These are phyloP conservation scores for Hormiphora californensis DNA, from an alignment of 37 sponge, comb jelly and placozoan genomes.

Conservation along the genomic window DNA sequence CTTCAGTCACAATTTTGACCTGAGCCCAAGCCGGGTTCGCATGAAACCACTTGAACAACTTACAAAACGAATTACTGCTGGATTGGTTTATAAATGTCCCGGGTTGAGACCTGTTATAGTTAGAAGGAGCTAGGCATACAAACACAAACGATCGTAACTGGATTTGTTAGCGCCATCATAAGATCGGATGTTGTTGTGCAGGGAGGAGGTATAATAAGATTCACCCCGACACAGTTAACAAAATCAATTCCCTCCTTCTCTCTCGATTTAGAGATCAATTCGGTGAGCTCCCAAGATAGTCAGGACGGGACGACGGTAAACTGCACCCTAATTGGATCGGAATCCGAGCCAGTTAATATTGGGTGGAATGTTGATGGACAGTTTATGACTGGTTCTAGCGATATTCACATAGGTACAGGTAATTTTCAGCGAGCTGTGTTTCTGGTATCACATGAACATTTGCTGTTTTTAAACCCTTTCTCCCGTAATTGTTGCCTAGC, in stretches of 20 bases:
- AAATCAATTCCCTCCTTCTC: not conserved
- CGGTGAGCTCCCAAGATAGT: too few relatives aligned
- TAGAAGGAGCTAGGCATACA: too few relatives aligned
- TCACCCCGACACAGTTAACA: too few relatives aligned
- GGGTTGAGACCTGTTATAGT: too few relatives aligned
- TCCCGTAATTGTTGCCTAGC: too few relatives aligned
- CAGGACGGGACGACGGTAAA: not conserved
- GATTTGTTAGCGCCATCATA: too few relatives aligned
- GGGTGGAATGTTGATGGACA: not conserved
- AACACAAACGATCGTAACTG: too few relatives aligned
- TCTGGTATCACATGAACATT: too few relatives aligned
- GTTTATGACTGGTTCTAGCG: not conserved
- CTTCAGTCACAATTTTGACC: not conserved
- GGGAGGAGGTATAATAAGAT: too few relatives aligned
- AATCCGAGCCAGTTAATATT: not conserved
- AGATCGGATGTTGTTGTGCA: too few relatives aligned
- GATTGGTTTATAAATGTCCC: not conserved
- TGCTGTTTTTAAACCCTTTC: too few relatives aligned
- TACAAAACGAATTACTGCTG: not conserved
- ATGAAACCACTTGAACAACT: not conserved
- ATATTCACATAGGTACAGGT: not conserved
- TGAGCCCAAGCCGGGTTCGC: not conserved
- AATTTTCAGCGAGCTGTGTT: too few relatives aligned
- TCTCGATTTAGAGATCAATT: not conserved
- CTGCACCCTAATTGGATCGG: not conserved